Percentiles rank a stretch among this genome's conserved stretches.
Conservation (phyloP, 2,113 vertebrate species). For the Ceyx margarethae region DNA sequence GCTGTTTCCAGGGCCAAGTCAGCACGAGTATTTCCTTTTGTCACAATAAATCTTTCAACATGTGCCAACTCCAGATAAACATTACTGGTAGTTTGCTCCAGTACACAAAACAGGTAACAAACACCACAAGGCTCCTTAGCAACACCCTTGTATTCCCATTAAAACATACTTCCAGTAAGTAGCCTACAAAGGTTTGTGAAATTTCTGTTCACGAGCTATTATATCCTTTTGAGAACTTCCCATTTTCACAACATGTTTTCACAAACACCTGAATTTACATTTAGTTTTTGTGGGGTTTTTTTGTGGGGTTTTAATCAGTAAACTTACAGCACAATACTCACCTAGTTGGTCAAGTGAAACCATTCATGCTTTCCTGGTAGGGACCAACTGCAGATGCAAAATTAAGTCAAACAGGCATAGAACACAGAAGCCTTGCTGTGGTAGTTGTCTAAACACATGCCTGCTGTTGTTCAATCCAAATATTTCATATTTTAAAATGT, state of each 20-base stretch:
- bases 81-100: neutral
- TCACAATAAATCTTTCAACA: slow-evolving; percentile 7
- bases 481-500: neutral
- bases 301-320: neutral
- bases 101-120: neutral
- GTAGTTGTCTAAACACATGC: neutral
- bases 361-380: neutral
- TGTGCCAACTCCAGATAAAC: slow-evolving; percentile 2
- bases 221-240: neutral
- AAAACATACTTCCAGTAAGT: neutral
- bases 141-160: neutral
- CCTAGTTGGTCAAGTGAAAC: neutral
- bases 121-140: neutral
- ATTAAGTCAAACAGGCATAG: rapidly evolving
- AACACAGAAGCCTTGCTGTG: neutral
- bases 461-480: neutral
- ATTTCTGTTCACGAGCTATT: neutral
- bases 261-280: neutral
- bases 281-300: neutral
- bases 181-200: neutral
- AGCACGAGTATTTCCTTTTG: slow-evolving; percentile 37
- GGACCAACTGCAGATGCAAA: neutral
- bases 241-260: neutral
- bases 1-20: neutral
- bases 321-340: neutral